Evolutionary conservation across 2,888 invertebrate species (phyloP), one percentile per base, ranked within the genome.

Genomic region (Helleia helle): DNA sequence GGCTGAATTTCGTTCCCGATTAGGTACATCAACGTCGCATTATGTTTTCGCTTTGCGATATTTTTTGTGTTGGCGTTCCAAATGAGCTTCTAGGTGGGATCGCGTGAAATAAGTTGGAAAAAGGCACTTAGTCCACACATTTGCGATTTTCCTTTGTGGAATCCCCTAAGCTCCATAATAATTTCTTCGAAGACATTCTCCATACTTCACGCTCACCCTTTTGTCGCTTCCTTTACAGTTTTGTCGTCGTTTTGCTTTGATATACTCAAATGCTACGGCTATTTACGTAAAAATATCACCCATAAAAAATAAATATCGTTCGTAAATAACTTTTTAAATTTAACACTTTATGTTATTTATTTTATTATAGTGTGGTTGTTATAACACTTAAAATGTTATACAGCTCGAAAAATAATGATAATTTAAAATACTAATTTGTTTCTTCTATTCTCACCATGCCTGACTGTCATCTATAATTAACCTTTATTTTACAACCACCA

Each of bases 71-170:
- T 51, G 36, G 47, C 51, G 52, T 50, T 36, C 36, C 36, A 36
- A 36, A 36, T 36, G 36, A 25, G 36, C 36, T 24, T 25, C 36
- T 36, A 36, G 36, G 26, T 36, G 15, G 12, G 25, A 25, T 36
- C 25, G 61, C 58, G 62, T 70, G 65, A 71, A 79, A 71, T 75
- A 76, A 70, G 66, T 70, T 62, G 71, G 71, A 71, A 74, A 64
- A 74, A 74, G 70, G 65, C 71, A 76, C 72, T 79, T 73, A 70
- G 71, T 55, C 56, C 55, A 54, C 68, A 63, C 65, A 62, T 66
- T 68, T 61, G 47, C 53, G 54, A 52, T 49, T 52, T 56, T 58
- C 49, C 51, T 52, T 54, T 58, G 44, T 45, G 46, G 37, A 42
- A 37, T 42, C 47, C 42, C 46, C 43, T 61, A 58, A 59, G 54